Conservation (phyloP, 2,113 vertebrate genomes). For the Ranitomeya imitator region DNA sequence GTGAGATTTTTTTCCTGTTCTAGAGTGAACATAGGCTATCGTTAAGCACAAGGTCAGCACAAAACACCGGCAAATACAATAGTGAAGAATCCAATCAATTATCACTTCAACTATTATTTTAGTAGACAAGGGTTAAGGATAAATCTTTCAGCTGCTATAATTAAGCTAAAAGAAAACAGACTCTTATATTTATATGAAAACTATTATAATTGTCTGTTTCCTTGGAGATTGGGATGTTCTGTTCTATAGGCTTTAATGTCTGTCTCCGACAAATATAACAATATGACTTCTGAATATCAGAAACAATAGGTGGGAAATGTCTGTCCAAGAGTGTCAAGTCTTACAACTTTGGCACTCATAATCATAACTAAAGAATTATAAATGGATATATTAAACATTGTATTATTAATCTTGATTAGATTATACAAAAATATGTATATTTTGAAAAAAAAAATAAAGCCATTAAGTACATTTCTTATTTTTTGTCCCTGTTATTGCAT, state of each 20-base stretch:
- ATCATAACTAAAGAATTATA: neutral
- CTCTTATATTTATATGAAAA: neutral
- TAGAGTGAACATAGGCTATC: too few relatives aligned
- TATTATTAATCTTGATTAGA: neutral
- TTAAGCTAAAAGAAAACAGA: neutral
- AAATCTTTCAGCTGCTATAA: neutral
- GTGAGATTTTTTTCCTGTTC: too few relatives aligned
- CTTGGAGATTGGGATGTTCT: neutral
- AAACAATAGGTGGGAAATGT: neutral
- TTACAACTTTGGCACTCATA: neutral
- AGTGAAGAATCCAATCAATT: neutral
- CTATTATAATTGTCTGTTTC: neutral
- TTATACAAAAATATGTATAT: neutral
- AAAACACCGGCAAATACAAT: neutral
- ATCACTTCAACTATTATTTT: neutral
- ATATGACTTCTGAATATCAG: neutral
- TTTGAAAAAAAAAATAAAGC: neutral
- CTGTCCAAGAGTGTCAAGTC: neutral
- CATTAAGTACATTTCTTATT: too few relatives aligned
- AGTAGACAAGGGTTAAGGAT: neutral
- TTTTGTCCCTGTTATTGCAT: too few relatives aligned
- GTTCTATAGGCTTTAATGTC: neutral
- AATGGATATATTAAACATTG: neutral
- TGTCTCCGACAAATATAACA: constrained; percentile 2
- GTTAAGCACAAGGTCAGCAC: too few relatives aligned